Conservation (phyloP, 2,888 invertebrate genomes). For the Lapara coniferarum region DNA sequence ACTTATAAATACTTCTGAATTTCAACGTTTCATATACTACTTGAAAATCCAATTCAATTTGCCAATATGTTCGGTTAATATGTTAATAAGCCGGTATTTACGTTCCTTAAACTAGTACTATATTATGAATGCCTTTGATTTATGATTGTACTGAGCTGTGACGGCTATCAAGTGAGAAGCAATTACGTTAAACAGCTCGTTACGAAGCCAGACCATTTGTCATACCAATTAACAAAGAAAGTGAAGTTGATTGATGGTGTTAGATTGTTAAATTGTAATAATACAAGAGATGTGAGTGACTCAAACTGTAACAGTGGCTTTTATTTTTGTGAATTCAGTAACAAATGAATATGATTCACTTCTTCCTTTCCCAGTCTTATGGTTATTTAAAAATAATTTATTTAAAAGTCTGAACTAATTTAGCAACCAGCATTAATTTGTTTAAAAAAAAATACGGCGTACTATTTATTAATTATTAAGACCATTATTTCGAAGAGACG, state of each 20-base stretch:
- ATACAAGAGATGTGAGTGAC: not conserved
- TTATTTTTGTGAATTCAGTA: not conserved
- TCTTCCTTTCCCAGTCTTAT: too few relatives aligned
- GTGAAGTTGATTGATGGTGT: not conserved
- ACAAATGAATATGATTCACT: too few relatives aligned
- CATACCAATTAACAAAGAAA: conserved; percentile 1
- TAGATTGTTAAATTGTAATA: too few relatives aligned
- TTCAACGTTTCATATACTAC: not conserved
- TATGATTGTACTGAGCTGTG: not conserved
- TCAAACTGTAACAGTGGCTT: not conserved
- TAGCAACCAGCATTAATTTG: too few relatives aligned
- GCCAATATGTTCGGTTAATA: not conserved
- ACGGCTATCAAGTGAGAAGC: conserved; percentile 3
- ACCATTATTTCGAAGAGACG: not conserved
- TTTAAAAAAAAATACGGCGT: too few relatives aligned
- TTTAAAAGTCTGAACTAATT: too few relatives aligned
- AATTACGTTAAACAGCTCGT: conserved; percentile 5
- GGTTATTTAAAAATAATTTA: too few relatives aligned
- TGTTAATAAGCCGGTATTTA: not conserved
- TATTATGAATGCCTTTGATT: not conserved
- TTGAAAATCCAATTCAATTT: not conserved
- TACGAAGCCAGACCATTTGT: conserved; percentile 3
- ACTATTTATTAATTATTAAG: too few relatives aligned
- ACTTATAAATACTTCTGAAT: not conserved
- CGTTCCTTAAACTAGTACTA: not conserved